phyloP scores from a whole-genome alignment of 2,797 vertebrate genomes.

The Percopsis omiscomaycus region DNA sequence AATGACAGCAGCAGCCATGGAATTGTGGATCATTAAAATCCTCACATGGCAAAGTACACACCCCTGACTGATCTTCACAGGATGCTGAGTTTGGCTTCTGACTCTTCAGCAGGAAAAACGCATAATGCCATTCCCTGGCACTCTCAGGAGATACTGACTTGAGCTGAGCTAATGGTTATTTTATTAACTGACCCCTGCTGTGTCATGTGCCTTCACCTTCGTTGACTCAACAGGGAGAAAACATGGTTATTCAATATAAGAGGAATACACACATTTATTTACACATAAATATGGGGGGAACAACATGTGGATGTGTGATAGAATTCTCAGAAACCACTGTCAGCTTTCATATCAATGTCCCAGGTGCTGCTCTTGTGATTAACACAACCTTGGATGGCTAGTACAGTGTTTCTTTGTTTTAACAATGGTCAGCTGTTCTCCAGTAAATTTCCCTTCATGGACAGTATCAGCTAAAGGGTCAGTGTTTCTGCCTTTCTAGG shows the following conservation, averaged over 20 bases:
- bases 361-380: too few species aligned
- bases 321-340: too few species aligned
- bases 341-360: too few species aligned
- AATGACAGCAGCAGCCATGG: background rate
- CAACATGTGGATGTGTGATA: too few species aligned
- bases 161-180: background rate
- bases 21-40: conserved; percentile 19
- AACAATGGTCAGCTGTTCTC: too few species aligned
- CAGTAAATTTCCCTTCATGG: too few species aligned
- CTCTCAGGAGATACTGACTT: conserved; percentile 20
- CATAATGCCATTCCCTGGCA: conserved; percentile 26
- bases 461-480: too few species aligned
- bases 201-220: background rate
- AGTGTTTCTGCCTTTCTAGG: too few species aligned
- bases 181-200: background rate
- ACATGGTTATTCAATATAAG: background rate
- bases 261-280: background rate
- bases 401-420: too few species aligned
- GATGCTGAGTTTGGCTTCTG: background rate
- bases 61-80: conserved; percentile 11
- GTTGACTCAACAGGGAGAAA: background rate
- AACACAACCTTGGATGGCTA: too few species aligned
- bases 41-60: conserved; percentile 28
- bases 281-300: background rate
- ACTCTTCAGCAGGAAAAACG: conserved; percentile 4